These are phyloP conservation scores for Glyphotaelius pellucidus DNA, from an alignment of 2,888 invertebrate species.

Conservation along the genomic window DNA sequence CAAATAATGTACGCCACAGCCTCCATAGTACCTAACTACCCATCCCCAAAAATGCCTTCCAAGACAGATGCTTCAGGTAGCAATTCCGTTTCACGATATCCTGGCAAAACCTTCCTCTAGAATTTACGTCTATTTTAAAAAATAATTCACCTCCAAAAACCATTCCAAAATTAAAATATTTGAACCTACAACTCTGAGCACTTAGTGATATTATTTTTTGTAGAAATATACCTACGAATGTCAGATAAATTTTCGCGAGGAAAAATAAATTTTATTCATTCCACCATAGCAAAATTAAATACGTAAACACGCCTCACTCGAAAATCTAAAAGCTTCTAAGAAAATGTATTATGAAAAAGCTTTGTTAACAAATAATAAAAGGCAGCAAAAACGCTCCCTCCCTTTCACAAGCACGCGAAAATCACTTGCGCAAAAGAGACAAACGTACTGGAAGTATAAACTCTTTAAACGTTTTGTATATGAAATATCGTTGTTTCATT, in stretches of 20 bases:
- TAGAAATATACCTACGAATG: not conserved
- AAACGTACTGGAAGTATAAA: not conserved
- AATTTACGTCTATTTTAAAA: not conserved
- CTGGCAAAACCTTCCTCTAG: not conserved
- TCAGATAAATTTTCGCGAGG: slow-evolving; percentile 10
- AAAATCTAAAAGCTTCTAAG: slow-evolving; percentile 35
- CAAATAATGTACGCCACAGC: not conserved
- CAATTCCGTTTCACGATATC: not conserved
- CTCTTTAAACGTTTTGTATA: not conserved
- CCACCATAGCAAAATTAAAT: slow-evolving; percentile 2
- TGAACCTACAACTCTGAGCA: not conserved
- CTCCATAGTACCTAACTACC: not conserved
- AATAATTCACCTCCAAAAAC: not conserved
- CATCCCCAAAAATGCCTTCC: not conserved
- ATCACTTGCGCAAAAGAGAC: not conserved
- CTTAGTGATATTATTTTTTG: not conserved
- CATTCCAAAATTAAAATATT: not conserved
- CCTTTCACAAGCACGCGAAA: slow-evolving; percentile 20
- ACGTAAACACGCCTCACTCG: slow-evolving; percentile 35
- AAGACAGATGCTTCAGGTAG: not conserved
- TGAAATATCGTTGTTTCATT: slow-evolving; percentile 20
- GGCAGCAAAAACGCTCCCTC: not conserved
- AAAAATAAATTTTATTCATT: slow-evolving; percentile 14
- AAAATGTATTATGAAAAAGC: slow-evolving; percentile 38
- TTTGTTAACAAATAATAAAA: slow-evolving; percentile 51